Conservation (phyloP, 2,113 vertebrate species). For the Plectropomus leopardus region DNA sequence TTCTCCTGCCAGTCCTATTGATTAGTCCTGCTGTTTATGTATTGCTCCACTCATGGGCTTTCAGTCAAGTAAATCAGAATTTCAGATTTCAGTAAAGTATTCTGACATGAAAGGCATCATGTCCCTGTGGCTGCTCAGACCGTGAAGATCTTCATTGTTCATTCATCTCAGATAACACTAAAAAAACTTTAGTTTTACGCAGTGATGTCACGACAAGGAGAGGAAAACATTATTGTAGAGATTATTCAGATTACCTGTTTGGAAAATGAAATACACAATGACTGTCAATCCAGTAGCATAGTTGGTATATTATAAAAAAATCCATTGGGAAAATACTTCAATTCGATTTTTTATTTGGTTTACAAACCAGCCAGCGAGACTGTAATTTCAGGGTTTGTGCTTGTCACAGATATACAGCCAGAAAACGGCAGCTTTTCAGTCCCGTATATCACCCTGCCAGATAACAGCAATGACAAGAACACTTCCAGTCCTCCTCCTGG, state of each 20-base stretch:
- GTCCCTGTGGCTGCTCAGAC: constrained; percentile 18
- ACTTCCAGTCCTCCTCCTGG: constrained; percentile 29
- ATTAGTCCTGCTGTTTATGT: constrained; percentile 47
- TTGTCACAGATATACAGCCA: neutral
- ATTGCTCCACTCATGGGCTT: constrained; percentile 15
- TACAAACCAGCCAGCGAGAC: neutral
- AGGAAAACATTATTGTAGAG: neutral
- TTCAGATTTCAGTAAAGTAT: constrained; percentile 33
- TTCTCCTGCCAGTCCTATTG: constrained; percentile 37
- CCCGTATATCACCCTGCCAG: constrained; percentile 11
- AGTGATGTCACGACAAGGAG: neutral
- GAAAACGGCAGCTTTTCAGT: constrained; percentile 25
- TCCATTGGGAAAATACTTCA: neutral
- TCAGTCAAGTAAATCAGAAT: constrained; percentile 52
- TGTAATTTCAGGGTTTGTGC: constrained; percentile 32
- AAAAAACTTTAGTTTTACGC: neutral
- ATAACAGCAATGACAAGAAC: constrained; percentile 39
- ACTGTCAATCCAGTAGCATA: neutral
- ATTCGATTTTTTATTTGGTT: neutral
- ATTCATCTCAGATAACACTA: neutral
- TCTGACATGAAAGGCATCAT: constrained; percentile 19
- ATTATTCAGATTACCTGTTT: neutral
- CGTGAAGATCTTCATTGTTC: neutral
- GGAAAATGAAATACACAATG: neutral
- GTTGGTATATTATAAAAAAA: neutral